Evolutionary conservation across 1,140 invertebrate species (phyloP), one percentile per base, ranked within the genome.

Genomic region (Aethina tumida): DNA sequence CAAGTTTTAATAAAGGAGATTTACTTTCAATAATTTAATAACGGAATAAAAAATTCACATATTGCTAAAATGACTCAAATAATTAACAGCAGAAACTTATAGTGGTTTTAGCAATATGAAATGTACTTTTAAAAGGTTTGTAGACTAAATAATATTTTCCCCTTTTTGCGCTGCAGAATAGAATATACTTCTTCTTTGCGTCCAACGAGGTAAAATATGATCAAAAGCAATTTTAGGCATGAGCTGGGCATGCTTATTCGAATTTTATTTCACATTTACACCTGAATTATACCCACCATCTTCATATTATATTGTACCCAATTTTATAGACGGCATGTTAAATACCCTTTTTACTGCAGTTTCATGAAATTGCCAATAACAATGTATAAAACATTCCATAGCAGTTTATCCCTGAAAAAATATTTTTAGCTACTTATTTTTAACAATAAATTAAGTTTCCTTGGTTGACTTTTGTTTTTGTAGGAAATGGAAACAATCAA

Each of bases 401-500:
- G 13, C n/a, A 26, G n/a, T 26, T n/a, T 10, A 10, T 26, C 24
- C 5, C n/a, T 26, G n/a, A n/a, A n/a, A n/a, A n/a, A n/a, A n/a
- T n/a, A n/a, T n/a, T n/a, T n/a, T n/a, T n/a, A n/a, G n/a, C n/a
- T n/a, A 13, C 24, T 26, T 26, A 26, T 13, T 10, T n/a, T 26
- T 26, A 13, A 26, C 14, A 26, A n/a, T n/a, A n/a, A 26, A 10
- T 10, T 4, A 13, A 10, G 5, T 26, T 5, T 26, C n/a, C 14
- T 2, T 26, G 13, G 24, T 13, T 26, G n/a, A 4, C n/a, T 26
- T 24, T 28, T 17, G 18, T 38, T 43, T 52, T 64, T 60, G 32
- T 50, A 74, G 70, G 70, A 72, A 63, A 73, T 74, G 70, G 70
- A 73, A 49, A 69, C 68, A 29, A 74, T 74, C 31, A 58, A 67